A percentile compares a stretch with the other conserved stretches of the same genome.
These are phyloP conservation scores for Uloborus plumipes DNA, from an alignment of 2,888 invertebrate genomes.

Conservation along the genomic window DNA sequence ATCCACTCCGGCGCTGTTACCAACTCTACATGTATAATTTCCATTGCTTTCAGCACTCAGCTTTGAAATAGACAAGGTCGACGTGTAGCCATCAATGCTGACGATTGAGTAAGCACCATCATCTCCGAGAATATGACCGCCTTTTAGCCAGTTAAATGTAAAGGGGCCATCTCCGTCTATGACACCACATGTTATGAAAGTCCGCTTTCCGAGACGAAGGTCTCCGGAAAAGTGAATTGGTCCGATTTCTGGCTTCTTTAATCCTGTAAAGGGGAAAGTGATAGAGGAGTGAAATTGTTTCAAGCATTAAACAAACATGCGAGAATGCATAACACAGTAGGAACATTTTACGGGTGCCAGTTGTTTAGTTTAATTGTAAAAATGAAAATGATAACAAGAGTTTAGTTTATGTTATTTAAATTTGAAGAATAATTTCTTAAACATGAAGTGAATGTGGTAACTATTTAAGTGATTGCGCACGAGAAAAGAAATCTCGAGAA, in stretches of 20 bases:
- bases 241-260: slow-evolving; percentile 32
- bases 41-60: slow-evolving; percentile 45
- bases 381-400: no score
- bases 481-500: no score
- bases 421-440: no score
- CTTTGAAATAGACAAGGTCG: slow-evolving; percentile 32
- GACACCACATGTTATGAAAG: slow-evolving; percentile 24
- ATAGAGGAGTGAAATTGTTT: background rate
- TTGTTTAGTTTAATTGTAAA: no score
- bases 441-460: no score
- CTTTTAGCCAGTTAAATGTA: slow-evolving; percentile 60
- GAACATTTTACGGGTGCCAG: no score
- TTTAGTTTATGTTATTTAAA: no score
- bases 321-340: no score
- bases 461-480: no score
- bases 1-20: slow-evolving; percentile 30
- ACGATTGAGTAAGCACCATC: background rate
- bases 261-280: slow-evolving; percentile 4
- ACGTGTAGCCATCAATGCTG: slow-evolving; percentile 23
- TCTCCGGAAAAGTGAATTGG: slow-evolving; percentile 40
- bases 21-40: slow-evolving; percentile 57
- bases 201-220: slow-evolving; percentile 10
- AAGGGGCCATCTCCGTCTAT: slow-evolving; percentile 59
- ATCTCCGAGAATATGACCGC: slow-evolving; percentile 3
- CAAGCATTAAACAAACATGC: background rate